Evolutionary conservation across 2,113 vertebrate species (phyloP).

Genomic region (Colistium nudipinnis): DNA sequence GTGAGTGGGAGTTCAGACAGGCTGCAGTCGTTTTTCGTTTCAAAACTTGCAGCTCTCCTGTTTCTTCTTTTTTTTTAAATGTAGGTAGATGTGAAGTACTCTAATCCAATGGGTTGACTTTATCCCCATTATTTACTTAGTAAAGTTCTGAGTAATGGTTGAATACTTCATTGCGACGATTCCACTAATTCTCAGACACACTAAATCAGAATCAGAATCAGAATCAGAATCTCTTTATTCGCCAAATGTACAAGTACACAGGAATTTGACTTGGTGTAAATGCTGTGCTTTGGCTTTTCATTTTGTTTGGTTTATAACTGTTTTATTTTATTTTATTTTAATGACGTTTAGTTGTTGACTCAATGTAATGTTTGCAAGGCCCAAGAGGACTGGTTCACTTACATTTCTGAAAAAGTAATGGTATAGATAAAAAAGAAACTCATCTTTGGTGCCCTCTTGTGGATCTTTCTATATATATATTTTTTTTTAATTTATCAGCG

Average conservation of each 20-base stretch:
- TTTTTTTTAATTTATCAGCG: background rate
- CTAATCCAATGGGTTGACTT: background rate
- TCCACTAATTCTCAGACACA: too few relatives aligned
- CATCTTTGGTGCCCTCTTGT: conserved; percentile 48
- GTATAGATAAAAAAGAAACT: background rate
- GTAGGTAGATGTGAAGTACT: background rate
- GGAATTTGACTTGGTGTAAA: too few relatives aligned
- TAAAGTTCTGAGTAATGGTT: too few relatives aligned
- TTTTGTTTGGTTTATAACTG: too few relatives aligned
- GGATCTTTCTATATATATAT: conserved; percentile 1
- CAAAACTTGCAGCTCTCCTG: conserved; percentile 2
- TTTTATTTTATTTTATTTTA: too few relatives aligned
- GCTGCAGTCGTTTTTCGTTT: conserved; percentile 39
- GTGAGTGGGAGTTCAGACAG: conserved; percentile 48
- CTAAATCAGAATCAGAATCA: too few relatives aligned
- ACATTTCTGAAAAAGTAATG: background rate
- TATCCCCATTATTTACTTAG: background rate
- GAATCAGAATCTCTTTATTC: too few relatives aligned
- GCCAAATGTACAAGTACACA: too few relatives aligned
- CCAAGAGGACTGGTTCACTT: background rate
- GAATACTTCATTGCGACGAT: too few relatives aligned
- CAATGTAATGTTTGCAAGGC: conserved; percentile 1
- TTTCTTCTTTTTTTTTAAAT: background rate
- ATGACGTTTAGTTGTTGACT: background rate
- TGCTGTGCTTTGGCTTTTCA: too few relatives aligned